phyloP scores from a whole-genome alignment of 2,113 vertebrate species.

The Centropus unirufus region DNA sequence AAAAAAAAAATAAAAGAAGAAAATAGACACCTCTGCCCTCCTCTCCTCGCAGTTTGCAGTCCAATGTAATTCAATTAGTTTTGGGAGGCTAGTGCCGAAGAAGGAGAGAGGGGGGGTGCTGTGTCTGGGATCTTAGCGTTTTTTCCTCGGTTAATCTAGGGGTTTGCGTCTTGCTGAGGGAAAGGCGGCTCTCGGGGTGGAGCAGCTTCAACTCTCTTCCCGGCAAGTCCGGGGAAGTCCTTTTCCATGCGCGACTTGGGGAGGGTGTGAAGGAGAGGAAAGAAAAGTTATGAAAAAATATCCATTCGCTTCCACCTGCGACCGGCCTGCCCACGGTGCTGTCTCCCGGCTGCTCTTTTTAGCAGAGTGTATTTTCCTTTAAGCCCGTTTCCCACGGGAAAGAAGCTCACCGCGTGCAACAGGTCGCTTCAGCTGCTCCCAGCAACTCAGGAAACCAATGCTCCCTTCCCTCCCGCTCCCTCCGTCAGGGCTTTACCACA shows the following conservation, averaged over 20 bases:
- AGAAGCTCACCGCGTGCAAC: neutral
- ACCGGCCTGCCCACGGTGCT: neutral
- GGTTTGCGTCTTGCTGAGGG: neutral
- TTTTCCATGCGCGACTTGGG: neutral
- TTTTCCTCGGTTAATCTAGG: neutral
- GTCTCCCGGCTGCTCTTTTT: neutral
- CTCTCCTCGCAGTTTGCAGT: neutral
- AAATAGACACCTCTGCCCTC: neutral
- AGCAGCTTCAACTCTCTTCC: neutral
- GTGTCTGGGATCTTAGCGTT: neutral
- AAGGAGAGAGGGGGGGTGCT: neutral
- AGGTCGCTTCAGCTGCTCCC: neutral
- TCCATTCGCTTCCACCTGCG: neutral
- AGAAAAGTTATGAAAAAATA: neutral
- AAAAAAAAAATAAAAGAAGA: too few relatives aligned
- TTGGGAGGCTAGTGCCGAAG: neutral
- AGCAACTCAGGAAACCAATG: neutral
- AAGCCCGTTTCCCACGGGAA: neutral
- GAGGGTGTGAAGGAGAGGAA: neutral
- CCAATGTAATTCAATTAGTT: neutral
- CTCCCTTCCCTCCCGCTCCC: neutral
- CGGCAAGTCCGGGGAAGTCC: neutral
- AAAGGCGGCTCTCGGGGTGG: neutral
- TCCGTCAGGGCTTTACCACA: neutral
- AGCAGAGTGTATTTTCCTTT: neutral